Conservation (phyloP, 2,113 vertebrate species). For the Acrocephalus arundinaceus region DNA sequence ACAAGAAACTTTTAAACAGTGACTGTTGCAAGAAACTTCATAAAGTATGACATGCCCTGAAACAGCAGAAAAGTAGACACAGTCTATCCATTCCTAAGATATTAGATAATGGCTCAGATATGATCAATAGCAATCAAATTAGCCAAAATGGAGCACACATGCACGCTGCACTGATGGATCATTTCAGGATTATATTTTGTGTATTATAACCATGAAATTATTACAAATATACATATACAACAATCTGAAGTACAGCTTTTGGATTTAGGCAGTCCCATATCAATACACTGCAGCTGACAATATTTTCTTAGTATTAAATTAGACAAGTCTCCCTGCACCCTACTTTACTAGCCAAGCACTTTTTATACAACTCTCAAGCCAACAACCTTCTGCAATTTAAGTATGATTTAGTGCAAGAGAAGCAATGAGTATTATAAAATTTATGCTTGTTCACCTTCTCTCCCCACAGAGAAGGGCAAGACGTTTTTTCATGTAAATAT, state of each 20-base stretch:
- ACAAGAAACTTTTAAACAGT: neutral
- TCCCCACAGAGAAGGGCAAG: constrained; percentile 52
- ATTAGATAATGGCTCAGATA: constrained; percentile 4
- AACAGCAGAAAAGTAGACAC: neutral
- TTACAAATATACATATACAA: neutral
- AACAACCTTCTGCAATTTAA: constrained; percentile 63
- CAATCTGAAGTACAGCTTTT: neutral
- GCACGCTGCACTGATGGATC: neutral
- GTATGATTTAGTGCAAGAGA: constrained; percentile 58
- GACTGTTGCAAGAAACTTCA: neutral
- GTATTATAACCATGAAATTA: neutral
- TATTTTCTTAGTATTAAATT: constrained; percentile 29
- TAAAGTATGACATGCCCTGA: neutral
- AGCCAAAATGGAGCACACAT: neutral
- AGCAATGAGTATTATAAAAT: constrained; percentile 58
- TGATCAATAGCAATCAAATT: constrained; percentile 40
- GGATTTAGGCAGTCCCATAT: neutral
- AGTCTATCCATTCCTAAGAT: neutral
- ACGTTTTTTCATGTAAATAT: constrained; percentile 60
- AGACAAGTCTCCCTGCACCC: neutral
- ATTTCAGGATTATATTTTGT: neutral
- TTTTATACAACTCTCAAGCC: constrained; percentile 56
- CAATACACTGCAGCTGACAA: constrained; percentile 7
- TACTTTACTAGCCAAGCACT: constrained; percentile 59
- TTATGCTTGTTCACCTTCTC: constrained; percentile 62